phyloP scores from a whole-genome alignment of 2,888 invertebrate genomes.

The Cetonia aurata region DNA sequence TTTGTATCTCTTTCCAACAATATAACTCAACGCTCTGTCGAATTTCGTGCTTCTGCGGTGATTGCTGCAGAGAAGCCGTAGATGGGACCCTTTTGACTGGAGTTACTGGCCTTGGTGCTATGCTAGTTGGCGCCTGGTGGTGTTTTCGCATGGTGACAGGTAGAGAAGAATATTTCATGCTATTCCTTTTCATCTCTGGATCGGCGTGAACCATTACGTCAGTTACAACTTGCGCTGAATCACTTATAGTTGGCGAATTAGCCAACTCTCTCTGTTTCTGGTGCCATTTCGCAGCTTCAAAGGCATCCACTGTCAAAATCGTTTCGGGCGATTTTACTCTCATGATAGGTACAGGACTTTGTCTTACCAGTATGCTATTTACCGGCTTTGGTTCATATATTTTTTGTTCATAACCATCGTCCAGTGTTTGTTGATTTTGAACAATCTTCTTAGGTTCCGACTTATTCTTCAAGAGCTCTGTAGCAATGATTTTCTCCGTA shows the following conservation, averaged over 20 bases:
- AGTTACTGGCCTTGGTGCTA: constrained; percentile 47
- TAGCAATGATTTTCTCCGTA: constrained; percentile 64
- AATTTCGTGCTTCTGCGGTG: constrained; percentile 70
- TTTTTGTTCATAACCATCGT: constrained; percentile 59
- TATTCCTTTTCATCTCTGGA: constrained; percentile 39
- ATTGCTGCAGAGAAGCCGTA: constrained; percentile 50
- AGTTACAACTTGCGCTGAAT: constrained; percentile 52
- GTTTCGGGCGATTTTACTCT: constrained; percentile 17
- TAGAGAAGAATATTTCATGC: constrained; percentile 35
- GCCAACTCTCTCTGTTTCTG: constrained; percentile 51
- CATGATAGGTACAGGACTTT: constrained; percentile 10
- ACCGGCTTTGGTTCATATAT: constrained; percentile 37
- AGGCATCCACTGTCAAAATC: constrained; percentile 27
- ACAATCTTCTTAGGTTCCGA: constrained; percentile 46
- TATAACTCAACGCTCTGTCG: constrained; percentile 75
- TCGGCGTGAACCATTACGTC: constrained; percentile 58
- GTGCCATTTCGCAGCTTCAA: constrained; percentile 53
- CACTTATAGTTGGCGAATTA: constrained; percentile 47
- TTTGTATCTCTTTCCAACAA: constrained; percentile 78
- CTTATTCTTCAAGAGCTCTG: constrained; percentile 60
- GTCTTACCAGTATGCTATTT: constrained; percentile 13
- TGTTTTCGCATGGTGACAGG: constrained; percentile 32
- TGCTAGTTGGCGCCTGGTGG: constrained; percentile 41
- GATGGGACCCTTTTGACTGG: constrained; percentile 50
- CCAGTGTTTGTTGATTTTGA: constrained; percentile 58